These are phyloP conservation scores for Hydrozoanthus tunicans DNA, from an alignment of 64 coral and sea anemone species.

Conservation along the genomic window DNA sequence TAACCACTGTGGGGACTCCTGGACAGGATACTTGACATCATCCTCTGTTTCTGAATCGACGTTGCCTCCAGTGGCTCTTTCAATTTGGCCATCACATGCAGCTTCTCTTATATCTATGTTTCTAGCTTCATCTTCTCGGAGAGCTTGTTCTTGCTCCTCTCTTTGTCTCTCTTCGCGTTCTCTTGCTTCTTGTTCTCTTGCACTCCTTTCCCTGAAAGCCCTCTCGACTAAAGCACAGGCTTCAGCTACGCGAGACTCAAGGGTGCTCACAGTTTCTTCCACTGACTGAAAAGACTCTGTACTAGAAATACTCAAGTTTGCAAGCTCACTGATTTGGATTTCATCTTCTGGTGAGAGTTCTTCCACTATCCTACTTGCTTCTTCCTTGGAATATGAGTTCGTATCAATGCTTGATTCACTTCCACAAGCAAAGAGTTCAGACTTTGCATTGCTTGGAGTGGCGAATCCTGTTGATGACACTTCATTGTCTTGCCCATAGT, in stretches of 20 bases:
- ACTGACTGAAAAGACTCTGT: neutral
- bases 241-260: neutral
- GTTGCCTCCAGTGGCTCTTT: neutral
- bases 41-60: neutral
- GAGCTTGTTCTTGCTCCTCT: neutral
- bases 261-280: neutral
- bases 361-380: neutral
- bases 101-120: neutral
- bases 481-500: too few relatives aligned
- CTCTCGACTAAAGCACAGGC: conserved; percentile 10
- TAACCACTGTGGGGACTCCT: conserved; percentile 14
- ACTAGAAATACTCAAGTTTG: neutral
- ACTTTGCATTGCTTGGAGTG: neutral
- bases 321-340: neutral
- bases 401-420: neutral
- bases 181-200: neutral
- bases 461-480: neutral
- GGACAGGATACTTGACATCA: neutral
- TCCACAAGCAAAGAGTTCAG: neutral
- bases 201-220: neutral
- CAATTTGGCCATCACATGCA: neutral
- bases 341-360: neutral
- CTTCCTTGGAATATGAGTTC: neutral
- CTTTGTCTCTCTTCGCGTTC: neutral
- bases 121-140: neutral